Conservation (phyloP, 2,888 invertebrate species). For the Hirtodrosophila cameraria region DNA sequence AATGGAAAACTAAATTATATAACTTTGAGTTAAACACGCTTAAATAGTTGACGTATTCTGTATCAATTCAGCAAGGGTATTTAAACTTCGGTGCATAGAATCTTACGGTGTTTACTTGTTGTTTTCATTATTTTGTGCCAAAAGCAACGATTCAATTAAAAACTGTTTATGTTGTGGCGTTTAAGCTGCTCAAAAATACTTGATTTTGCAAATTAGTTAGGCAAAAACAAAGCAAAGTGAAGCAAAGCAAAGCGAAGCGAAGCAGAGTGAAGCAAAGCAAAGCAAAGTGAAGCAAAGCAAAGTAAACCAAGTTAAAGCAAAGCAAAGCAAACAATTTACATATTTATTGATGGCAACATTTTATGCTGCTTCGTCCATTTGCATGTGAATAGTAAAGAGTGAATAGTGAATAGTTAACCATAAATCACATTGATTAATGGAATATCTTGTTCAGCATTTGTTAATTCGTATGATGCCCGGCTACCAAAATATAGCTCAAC, state of each 20-base stretch:
- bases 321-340: slow-evolving; percentile 41
- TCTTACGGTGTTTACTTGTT: not conserved
- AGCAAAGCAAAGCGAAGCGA: slow-evolving; percentile 21
- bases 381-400: too few relatives aligned
- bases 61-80: too few relatives aligned
- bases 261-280: too few relatives aligned
- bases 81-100: not conserved
- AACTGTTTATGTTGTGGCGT: slow-evolving; percentile 19
- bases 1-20: too few relatives aligned
- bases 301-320: slow-evolving; percentile 17
- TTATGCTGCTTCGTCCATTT: slow-evolving; percentile 42
- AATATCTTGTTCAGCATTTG: slow-evolving; percentile 46
- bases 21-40: too few relatives aligned
- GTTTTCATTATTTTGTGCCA: not conserved
- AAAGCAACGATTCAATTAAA: slow-evolving; percentile 12
- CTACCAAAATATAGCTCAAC: slow-evolving; percentile 52
- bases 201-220: slow-evolving; percentile 31
- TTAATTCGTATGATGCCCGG: slow-evolving; percentile 30
- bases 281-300: slow-evolving; percentile 21
- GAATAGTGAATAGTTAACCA: slow-evolving; percentile 41
- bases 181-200: slow-evolving; percentile 20
- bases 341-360: slow-evolving; percentile 43
- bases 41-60: too few relatives aligned
- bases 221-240: slow-evolving; percentile 19
- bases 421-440: slow-evolving; percentile 71